Evolutionary conservation across 2,113 vertebrate genomes (phyloP), one percentile per base, ranked within the genome.

Genomic region (Hemibagrus wyckioides): DNA sequence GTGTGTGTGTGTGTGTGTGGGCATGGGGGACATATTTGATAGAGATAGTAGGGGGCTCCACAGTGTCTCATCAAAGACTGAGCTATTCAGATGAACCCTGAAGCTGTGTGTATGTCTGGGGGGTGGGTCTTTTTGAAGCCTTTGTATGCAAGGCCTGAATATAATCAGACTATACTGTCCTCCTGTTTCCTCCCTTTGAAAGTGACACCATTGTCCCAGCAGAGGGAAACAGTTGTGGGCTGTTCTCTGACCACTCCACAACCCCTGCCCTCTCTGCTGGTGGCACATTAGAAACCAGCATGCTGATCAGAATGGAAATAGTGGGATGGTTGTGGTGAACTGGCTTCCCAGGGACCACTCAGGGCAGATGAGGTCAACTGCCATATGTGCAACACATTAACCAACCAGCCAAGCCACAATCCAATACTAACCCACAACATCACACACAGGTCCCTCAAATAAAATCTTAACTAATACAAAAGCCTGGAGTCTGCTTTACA

Each of bases 111-210:
- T 61, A 50, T 77, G 61, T 85, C 50, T 4, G 82, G 67, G 69
- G 85, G 69, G 44, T 75, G 84, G 86, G 41, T 1, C 80, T 82
- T 71, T 88, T 85, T 89, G 82, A 90, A 86, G 86, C 77, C 85
- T 90, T 90, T 90, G 89, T 91, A 90, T 85, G 84, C 87, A 87
- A 56, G 19, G 13, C 52, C 28, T 71, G 80, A 90, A 88, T 89
- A 88, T 85, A 88, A 89, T 88, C 82, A 75, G 86, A 89, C 73
- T 77, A 75, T 63, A 86, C 52, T 85, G 57, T 88, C 54, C 61
- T 77, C 63, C 50, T 41, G 36, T 80, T 89, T 88, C 86, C 88
- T 88, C 67, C 61, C 76, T 90, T 90, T 89, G 85, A 89, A 89
- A 87, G 65, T 82, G 81, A 91, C 73, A 76, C 65, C 75, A 88